Conservation (phyloP, 1,140 invertebrate species). For the Phenacoccus solenopsis region DNA sequence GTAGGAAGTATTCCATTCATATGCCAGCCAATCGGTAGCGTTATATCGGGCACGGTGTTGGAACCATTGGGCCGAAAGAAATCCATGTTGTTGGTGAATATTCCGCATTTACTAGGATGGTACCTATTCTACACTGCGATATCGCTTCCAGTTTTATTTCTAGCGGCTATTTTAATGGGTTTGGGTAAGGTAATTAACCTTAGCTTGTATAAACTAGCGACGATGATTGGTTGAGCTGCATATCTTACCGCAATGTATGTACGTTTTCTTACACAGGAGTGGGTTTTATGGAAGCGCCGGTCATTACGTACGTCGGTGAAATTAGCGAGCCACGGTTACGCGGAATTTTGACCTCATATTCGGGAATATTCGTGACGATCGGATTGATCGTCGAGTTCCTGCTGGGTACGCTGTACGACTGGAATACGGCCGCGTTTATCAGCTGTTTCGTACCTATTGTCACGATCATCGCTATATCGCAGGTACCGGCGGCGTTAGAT, state of each 20-base stretch:
- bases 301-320: conserved; percentile 41
- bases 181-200: conserved; percentile 16
- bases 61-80: conserved; percentile 28
- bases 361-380: conserved; percentile 24
- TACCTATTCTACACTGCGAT: conserved; percentile 25
- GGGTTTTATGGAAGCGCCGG: conserved; percentile 41
- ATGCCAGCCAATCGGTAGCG: conserved; percentile 28
- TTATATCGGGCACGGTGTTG: conserved; percentile 27
- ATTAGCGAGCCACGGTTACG: conserved; percentile 35
- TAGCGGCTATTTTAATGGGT: conserved; percentile 26
- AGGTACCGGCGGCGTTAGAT: too few species aligned
- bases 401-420: conserved; percentile 25
- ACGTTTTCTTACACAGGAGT: conserved; percentile 30
- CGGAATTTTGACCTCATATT: conserved; percentile 27
- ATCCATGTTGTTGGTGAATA: conserved; percentile 29
- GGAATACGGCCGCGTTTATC: conserved; percentile 26
- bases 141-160: conserved; percentile 23
- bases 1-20: conserved; percentile 30
- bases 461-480: conserved; percentile 25
- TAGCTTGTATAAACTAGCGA: not conserved
- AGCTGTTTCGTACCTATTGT: conserved; percentile 25
- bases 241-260: not conserved
- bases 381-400: conserved; percentile 26
- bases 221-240: not conserved
- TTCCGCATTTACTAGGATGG: conserved; percentile 29